Conservation (phyloP, 2,888 invertebrate genomes). For the Agrochola litura region DNA sequence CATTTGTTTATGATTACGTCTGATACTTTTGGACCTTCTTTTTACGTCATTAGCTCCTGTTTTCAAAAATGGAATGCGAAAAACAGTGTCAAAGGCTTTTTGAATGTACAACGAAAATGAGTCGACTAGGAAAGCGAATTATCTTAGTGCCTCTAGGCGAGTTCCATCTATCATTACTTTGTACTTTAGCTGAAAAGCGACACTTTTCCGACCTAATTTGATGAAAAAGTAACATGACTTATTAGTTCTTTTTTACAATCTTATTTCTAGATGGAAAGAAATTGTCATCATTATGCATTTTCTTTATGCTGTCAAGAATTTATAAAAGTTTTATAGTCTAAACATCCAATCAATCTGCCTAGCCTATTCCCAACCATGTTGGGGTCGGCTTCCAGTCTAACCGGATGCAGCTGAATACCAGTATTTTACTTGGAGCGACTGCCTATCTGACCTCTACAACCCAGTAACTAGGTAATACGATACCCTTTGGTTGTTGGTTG, state of each 20-base stretch:
- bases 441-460: too few species aligned
- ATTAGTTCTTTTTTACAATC: neutral
- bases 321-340: neutral
- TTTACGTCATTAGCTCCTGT: constrained; percentile 32
- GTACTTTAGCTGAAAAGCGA: constrained; percentile 6
- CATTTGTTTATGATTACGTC: neutral
- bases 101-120: constrained; percentile 27
- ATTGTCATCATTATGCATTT: neutral
- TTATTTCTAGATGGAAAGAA: neutral
- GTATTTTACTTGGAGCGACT: too few species aligned
- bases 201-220: constrained; percentile 5
- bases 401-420: too few species aligned
- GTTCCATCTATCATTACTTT: constrained; percentile 39
- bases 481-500: too few species aligned
- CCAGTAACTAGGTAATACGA: too few species aligned
- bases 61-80: constrained; percentile 32
- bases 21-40: neutral
- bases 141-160: constrained; percentile 20
- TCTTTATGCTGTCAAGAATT: neutral
- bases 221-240: neutral
- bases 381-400: too few species aligned
- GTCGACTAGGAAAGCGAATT: constrained; percentile 38
- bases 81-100: constrained; percentile 35
- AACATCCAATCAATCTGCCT: too few species aligned
- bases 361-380: too few species aligned